phyloP scores from a whole-genome alignment of 2,797 vertebrate species.

The Eulemur albifrons region DNA sequence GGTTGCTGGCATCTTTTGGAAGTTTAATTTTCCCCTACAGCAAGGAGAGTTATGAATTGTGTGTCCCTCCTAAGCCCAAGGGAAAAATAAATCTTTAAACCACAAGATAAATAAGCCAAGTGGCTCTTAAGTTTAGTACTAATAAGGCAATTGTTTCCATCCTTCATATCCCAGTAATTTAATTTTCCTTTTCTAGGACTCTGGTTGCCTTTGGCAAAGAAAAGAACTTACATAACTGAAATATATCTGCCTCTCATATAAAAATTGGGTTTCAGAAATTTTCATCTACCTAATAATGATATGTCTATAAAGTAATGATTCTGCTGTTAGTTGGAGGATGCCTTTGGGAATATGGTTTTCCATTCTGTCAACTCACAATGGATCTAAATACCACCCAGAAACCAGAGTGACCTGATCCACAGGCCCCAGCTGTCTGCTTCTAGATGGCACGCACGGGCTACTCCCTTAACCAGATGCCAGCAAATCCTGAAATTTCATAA shows the following conservation, averaged over 20 bases:
- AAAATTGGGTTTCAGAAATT: background rate
- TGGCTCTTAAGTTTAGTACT: slow-evolving; percentile 41
- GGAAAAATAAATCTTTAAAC: slow-evolving; percentile 56
- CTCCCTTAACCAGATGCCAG: background rate
- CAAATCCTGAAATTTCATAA: background rate
- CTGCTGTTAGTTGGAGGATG: background rate
- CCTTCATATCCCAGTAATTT: slow-evolving; percentile 50
- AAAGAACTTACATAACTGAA: slow-evolving; percentile 58
- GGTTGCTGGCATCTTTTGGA: slow-evolving; percentile 36
- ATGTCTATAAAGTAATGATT: background rate
- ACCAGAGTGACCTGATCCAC: background rate
- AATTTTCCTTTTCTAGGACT: slow-evolving; percentile 41
- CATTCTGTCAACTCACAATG: background rate
- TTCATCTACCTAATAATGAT: slow-evolving; percentile 19
- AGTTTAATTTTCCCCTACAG: slow-evolving; percentile 41
- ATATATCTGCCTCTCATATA: slow-evolving; percentile 45
- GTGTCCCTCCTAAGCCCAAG: background rate
- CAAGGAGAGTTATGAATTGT: slow-evolving; percentile 48
- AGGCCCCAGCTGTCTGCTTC: background rate
- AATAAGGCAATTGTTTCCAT: slow-evolving; percentile 55
- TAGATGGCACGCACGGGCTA: background rate
- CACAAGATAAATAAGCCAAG: slow-evolving; percentile 59
- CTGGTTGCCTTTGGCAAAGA: slow-evolving; percentile 56
- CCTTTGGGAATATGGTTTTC: background rate
- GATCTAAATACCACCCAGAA: background rate